These are phyloP conservation scores for Triops cancriformis DNA, from an alignment of 1,140 invertebrate genomes.

Conservation along the genomic window DNA sequence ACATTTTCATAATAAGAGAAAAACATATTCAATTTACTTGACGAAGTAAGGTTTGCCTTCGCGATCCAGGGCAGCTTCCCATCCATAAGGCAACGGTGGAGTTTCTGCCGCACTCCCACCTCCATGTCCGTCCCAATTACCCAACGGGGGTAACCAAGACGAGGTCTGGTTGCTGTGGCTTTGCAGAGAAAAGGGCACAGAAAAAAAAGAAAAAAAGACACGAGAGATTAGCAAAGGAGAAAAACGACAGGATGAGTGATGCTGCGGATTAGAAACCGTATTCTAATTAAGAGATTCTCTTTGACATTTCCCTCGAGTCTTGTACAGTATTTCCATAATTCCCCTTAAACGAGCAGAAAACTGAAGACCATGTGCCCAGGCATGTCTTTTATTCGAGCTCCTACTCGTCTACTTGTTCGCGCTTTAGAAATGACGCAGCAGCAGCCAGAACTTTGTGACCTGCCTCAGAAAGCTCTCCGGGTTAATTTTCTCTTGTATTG, in stretches of 20 bases:
- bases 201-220: constrained; percentile 19
- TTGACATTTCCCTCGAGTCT: neutral
- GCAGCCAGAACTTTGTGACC: neutral
- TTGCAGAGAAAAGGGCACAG: constrained; percentile 33
- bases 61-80: constrained; percentile 72
- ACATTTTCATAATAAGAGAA: too few relatives aligned
- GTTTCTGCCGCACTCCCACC: constrained; percentile 35
- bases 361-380: neutral
- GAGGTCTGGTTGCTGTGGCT: constrained; percentile 69
- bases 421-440: neutral
- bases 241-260: constrained; percentile 21
- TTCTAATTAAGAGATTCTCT: constrained; percentile 10
- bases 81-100: constrained; percentile 66
- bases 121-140: constrained; percentile 53
- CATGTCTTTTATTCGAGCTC: too few relatives aligned
- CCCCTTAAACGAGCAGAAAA: neutral
- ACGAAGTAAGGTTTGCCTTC: constrained; percentile 75
- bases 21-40: constrained; percentile 58
- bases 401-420: neutral
- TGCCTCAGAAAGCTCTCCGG: neutral
- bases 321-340: neutral
- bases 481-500: neutral
- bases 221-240: neutral
- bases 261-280: neutral
- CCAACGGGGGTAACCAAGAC: constrained; percentile 73